Evolutionary conservation across 2,888 invertebrate genomes (phyloP).

Genomic region (Clistopyga incitator): DNA sequence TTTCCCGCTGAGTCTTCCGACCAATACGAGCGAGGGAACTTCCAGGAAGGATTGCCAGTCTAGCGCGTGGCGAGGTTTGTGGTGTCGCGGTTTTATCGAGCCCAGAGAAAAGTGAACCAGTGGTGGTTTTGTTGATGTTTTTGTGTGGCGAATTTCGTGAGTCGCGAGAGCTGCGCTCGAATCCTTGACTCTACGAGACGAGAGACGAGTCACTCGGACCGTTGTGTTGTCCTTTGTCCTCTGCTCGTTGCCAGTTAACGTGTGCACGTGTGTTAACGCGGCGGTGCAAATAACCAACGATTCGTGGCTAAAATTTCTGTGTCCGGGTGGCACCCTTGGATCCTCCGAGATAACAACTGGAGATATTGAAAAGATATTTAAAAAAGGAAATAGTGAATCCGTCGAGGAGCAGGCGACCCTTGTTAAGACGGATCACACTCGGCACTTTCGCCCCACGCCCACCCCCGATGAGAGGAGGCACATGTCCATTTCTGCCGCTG

Average conservation of each 20-base stretch:
- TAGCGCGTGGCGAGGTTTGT: neutral
- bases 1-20: slow-evolving; percentile 12
- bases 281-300: slow-evolving; percentile 4
- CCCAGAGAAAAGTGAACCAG: slow-evolving; percentile 37
- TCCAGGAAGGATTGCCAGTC: slow-evolving; percentile 21
- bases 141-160: slow-evolving; percentile 19
- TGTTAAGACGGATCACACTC: slow-evolving; percentile 86
- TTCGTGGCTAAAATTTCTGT: neutral
- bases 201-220: slow-evolving; percentile 14
- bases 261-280: slow-evolving; percentile 18
- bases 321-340: neutral
- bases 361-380: slow-evolving; percentile 12
- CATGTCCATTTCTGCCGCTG: slow-evolving; percentile 88
- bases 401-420: slow-evolving; percentile 22
- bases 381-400: slow-evolving; percentile 32
- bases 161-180: slow-evolving; percentile 21
- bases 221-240: slow-evolving; percentile 13
- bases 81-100: slow-evolving; percentile 6
- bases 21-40: slow-evolving; percentile 1
- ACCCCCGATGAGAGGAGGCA: slow-evolving; percentile 87
- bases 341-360: neutral
- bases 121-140: slow-evolving; percentile 19
- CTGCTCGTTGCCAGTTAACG: slow-evolving; percentile 18
- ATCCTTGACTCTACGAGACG: slow-evolving; percentile 3
- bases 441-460: slow-evolving; percentile 86